Base-by-base conservation (phyloP, 2,113 vertebrate species). In the Laticauda colubrina region DNA sequence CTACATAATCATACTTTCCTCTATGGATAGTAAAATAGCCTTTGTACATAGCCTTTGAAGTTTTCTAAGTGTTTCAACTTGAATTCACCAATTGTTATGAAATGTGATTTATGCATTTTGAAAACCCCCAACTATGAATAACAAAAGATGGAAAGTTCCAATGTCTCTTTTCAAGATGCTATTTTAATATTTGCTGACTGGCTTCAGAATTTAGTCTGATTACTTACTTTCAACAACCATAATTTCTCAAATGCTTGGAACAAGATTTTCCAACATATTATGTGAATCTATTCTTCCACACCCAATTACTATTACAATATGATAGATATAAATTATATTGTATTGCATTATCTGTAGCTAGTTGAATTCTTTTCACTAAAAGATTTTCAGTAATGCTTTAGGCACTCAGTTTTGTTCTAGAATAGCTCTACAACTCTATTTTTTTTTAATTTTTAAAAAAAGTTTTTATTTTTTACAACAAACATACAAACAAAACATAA, bases 1-100 rank as follows among this genome's bases (percentile, higher is more conserved):
- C 92, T 64, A 96, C 95, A 94, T 92, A 95, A 91, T 91, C 85
- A 94, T 94, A 88, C 93, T 88, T 95, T 89, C 94, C 89, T 94
- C 89, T 90, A 88, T n/a, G 11, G n/a, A 93, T 34, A 91, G 85
- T 4, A 87, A 26, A 2, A 3, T n/a, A 51, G 34, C 45, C 5
- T 45, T 45, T 45, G 45, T 6, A 11, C 89, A 57, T 59, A 59
- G 86, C 59, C 94, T 96, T 53, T 94, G 95, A 96, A 94, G 95
- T 3, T 34, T 88, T 87, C 89, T 3, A 54, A 87, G 54, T 91
- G 92, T 10, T 93, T 87, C 88, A 45, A 45, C 55, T 54, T 24
- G 69, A 92, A 92, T 90, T 0, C 94, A 10, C 87, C 89, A 95
- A 93, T 92, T 93, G 91, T 1, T 0, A 86, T 61, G 21, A 87